Conservation (phyloP, 2,797 vertebrate genomes). For the Trachurus trachurus region DNA sequence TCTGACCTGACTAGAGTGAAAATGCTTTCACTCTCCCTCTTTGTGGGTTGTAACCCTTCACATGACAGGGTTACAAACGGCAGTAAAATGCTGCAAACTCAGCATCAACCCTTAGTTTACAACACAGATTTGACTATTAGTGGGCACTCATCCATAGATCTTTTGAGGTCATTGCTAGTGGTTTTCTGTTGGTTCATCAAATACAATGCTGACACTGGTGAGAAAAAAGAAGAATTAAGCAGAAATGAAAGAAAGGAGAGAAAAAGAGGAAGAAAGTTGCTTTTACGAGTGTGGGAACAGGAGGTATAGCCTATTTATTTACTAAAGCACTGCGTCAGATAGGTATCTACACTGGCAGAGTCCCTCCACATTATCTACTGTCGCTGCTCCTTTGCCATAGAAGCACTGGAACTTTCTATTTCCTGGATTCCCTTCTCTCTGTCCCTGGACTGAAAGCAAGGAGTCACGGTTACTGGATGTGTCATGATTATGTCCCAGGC, state of each 20-base stretch:
- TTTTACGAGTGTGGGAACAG: slow-evolving; percentile 7
- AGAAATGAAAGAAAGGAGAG: slow-evolving; percentile 8
- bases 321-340: slow-evolving; percentile 29
- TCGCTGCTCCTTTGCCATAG: slow-evolving; percentile 13
- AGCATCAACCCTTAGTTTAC: slow-evolving; percentile 55
- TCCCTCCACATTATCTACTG: slow-evolving; percentile 27
- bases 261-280: background rate
- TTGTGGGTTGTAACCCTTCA: slow-evolving; percentile 14
- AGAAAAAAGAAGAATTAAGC: slow-evolving; percentile 13
- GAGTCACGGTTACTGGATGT: slow-evolving; percentile 61
- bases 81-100: slow-evolving; percentile 58
- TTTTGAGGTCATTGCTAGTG: slow-evolving; percentile 50
- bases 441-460: slow-evolving; percentile 51
- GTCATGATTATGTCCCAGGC: slow-evolving; percentile 65
- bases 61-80: slow-evolving; percentile 49
- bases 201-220: slow-evolving; percentile 48
- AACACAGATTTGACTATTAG: slow-evolving; percentile 58
- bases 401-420: slow-evolving; percentile 54
- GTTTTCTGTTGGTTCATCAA: slow-evolving; percentile 65
- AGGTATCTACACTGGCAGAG: slow-evolving; percentile 33
- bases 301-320: slow-evolving; percentile 22
- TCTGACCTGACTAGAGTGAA: slow-evolving; percentile 20
- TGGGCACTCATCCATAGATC: slow-evolving; percentile 62
- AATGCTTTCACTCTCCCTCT: slow-evolving; percentile 20
- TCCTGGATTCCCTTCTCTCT: slow-evolving; percentile 37